A percentile compares a stretch with the other conserved stretches of the same genome.
These are phyloP conservation scores for Gymnothorax javanicus DNA, from an alignment of 2,797 vertebrate species.

Conservation along the genomic window DNA sequence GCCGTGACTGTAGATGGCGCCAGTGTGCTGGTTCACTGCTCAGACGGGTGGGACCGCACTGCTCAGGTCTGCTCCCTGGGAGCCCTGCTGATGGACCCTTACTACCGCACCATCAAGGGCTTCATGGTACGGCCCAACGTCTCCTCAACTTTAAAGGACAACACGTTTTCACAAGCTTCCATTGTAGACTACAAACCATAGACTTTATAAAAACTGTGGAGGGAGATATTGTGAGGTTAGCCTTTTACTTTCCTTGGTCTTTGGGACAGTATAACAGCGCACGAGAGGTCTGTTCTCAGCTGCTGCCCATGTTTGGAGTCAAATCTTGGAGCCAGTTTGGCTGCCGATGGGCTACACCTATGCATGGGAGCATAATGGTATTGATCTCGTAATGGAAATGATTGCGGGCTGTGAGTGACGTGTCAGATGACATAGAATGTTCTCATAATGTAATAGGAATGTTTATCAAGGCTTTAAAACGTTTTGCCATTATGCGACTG, in stretches of 20 bases:
- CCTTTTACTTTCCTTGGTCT: too few species aligned
- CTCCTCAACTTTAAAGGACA: background rate
- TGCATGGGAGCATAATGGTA: background rate
- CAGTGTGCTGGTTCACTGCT: constrained; percentile 95
- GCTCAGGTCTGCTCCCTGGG: constrained; percentile 95
- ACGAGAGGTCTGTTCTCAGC: too few species aligned
- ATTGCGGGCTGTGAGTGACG: background rate
- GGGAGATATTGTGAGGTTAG: too few species aligned
- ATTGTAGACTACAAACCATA: too few species aligned
- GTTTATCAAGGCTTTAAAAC: too few species aligned
- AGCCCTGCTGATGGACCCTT: constrained; percentile 89
- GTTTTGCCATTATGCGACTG: too few species aligned
- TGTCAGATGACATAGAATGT: too few species aligned
- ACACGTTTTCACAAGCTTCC: background rate
- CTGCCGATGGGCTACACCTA: background rate
- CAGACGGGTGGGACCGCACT: constrained; percentile 96
- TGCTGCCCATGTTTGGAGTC: too few species aligned
- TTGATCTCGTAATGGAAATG: background rate
- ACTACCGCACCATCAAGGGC: constrained; percentile 95
- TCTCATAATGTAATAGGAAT: too few species aligned
- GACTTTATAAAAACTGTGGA: too few species aligned
- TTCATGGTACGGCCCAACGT: constrained; percentile 82
- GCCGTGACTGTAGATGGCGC: constrained; percentile 87
- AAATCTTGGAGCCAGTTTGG: too few species aligned
- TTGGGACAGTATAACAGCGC: too few species aligned